Percentiles rank a stretch among this genome's conserved stretches.
Conservation (phyloP, 2,113 vertebrate genomes). For the Probosciger aterrimus region DNA sequence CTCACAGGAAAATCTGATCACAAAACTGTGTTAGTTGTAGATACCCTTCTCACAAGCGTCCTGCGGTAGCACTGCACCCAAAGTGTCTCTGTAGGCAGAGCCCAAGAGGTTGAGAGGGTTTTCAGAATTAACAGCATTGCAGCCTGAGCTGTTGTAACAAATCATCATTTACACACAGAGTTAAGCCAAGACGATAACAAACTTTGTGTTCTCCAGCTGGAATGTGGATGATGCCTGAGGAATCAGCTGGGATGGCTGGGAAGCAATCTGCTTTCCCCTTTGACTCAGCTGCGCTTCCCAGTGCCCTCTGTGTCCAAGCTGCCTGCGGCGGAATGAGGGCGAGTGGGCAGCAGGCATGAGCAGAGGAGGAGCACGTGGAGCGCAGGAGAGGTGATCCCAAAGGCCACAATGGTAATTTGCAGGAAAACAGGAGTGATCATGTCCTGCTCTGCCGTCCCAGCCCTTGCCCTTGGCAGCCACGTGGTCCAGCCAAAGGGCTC, state of each 20-base stretch:
- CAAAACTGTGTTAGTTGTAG: neutral
- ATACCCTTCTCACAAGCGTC: rapidly evolving
- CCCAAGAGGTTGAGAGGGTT: neutral
- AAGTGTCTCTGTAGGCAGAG: neutral
- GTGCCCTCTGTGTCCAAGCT: neutral
- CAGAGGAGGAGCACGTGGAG: neutral
- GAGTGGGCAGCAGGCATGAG: neutral
- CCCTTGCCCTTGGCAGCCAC: neutral
- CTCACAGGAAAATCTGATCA: neutral
- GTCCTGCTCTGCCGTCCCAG: neutral
- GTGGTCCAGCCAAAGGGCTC: neutral
- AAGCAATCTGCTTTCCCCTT: neutral
- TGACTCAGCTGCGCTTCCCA: neutral
- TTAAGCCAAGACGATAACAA: rapidly evolving
- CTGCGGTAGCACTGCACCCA: neutral
- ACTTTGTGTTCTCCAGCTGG: neutral
- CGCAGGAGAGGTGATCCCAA: neutral
- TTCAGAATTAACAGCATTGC: neutral
- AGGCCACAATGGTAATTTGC: neutral
- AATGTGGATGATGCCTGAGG: rapidly evolving
- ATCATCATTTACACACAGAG: neutral
- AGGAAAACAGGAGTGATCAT: neutral
- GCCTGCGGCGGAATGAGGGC: neutral
- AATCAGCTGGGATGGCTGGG: neutral
- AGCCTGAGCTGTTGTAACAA: neutral